These are phyloP conservation scores for Meandrusa payeni DNA, from an alignment of 2,888 invertebrate genomes.

Conservation along the genomic window DNA sequence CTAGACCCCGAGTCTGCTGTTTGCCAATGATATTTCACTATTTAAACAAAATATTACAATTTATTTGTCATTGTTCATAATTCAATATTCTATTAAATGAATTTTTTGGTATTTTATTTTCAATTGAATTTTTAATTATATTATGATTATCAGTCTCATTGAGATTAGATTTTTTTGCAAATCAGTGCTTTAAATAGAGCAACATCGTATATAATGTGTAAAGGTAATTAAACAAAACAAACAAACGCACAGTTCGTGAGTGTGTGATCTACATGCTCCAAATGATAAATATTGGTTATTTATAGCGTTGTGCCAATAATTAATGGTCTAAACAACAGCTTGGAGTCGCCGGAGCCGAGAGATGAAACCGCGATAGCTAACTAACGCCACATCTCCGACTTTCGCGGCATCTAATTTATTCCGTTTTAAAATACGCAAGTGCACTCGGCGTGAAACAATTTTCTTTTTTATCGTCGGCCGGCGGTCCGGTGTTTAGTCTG, in stretches of 20 bases:
- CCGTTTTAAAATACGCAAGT: slow-evolving; percentile 72
- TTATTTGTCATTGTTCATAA: too few species aligned
- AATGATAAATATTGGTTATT: slow-evolving; percentile 29
- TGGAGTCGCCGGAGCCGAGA: slow-evolving; percentile 43
- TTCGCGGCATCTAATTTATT: slow-evolving; percentile 74
- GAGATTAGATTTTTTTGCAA: too few species aligned
- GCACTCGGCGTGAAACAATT: slow-evolving; percentile 76
- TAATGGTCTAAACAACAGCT: slow-evolving; percentile 51
- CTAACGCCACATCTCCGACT: slow-evolving; percentile 53
- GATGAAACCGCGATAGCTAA: slow-evolving; percentile 71
- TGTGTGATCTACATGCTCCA: slow-evolving; percentile 16
- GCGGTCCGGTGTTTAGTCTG: slow-evolving; percentile 51
- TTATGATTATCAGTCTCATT: too few species aligned
- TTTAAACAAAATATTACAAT: too few species aligned
- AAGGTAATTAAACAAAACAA: too few species aligned
- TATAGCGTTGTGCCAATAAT: slow-evolving; percentile 42
- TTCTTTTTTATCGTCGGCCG: slow-evolving; percentile 65
- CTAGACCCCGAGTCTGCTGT: too few species aligned
- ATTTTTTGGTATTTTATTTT: too few species aligned
- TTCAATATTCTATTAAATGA: too few species aligned
- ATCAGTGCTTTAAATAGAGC: too few species aligned
- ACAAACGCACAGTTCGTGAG: slow-evolving; percentile 18
- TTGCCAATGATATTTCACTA: too few species aligned
- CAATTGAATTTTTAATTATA: too few species aligned
- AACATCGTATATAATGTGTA: too few species aligned